phyloP scores from a whole-genome alignment of 2,113 vertebrate species.

The Misgurnus mizolepis region DNA sequence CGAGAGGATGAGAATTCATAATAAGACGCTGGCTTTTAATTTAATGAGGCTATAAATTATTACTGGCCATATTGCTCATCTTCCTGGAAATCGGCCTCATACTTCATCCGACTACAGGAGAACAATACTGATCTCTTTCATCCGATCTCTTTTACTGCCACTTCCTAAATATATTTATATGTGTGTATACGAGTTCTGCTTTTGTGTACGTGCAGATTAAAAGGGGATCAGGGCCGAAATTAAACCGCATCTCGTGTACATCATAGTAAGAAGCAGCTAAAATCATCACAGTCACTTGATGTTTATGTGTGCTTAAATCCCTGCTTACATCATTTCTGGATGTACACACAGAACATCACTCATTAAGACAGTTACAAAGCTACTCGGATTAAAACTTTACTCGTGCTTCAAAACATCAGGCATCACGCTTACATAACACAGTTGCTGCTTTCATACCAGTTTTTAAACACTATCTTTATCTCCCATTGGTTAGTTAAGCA shows the following conservation, averaged over 20 bases:
- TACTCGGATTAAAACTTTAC: constrained; percentile 11
- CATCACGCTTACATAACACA: constrained; percentile 6
- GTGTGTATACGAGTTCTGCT: constrained; percentile 16
- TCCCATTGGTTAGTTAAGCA: too few relatives aligned
- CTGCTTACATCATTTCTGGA: not conserved
- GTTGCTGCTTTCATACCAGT: not conserved
- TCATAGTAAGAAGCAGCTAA: constrained; percentile 35
- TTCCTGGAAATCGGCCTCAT: constrained; percentile 32
- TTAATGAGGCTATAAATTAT: constrained; percentile 39
- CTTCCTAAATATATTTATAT: not conserved
- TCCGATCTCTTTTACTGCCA: constrained; percentile 5
- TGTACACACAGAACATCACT: not conserved
- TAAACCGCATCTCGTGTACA: constrained; percentile 12
- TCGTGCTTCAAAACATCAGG: constrained; percentile 18
- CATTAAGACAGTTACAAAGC: constrained; percentile 22
- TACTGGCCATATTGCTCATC: constrained; percentile 22
- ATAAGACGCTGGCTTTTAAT: constrained; percentile 3
- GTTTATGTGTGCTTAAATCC: constrained; percentile 8
- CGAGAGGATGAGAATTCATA: not conserved
- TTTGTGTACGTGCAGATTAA: constrained; percentile 11
- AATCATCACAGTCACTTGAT: constrained; percentile 10
- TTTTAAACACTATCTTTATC: too few relatives aligned
- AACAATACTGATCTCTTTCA: constrained; percentile 20
- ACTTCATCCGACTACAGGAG: constrained; percentile 10
- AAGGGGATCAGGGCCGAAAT: constrained; percentile 24